A percentile compares a stretch with the other conserved stretches of the same genome.
These are phyloP conservation scores for Promerops cafer DNA, from an alignment of 2,113 vertebrate genomes.

Conservation along the genomic window DNA sequence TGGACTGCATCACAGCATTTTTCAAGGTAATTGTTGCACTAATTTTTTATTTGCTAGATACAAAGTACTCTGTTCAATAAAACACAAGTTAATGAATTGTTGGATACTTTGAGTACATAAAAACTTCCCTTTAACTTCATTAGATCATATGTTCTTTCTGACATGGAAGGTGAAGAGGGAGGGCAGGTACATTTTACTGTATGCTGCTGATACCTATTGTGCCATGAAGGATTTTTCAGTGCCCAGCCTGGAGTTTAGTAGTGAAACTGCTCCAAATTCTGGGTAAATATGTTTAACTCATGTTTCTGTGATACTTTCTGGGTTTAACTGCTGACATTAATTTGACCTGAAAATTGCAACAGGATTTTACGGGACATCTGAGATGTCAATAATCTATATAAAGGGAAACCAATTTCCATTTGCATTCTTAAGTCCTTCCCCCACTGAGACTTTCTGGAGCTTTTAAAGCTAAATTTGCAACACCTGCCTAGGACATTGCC, in stretches of 20 bases:
- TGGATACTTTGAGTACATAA: not conserved
- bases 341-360: not conserved
- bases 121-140: not conserved
- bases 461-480: not conserved
- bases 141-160: not conserved
- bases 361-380: not conserved
- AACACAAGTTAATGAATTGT: not conserved
- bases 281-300: not conserved
- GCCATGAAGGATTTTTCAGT: not conserved
- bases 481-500: not conserved
- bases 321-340: not conserved
- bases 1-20: not conserved
- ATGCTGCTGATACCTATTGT: not conserved
- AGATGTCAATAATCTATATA: not conserved
- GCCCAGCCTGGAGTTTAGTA: not conserved
- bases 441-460: not conserved
- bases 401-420: not conserved
- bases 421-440: not conserved
- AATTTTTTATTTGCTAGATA: not conserved
- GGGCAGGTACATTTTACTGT: not conserved
- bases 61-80: not conserved
- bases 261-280: not conserved
- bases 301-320: not conserved
- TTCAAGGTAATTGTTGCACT: constrained; percentile 12
- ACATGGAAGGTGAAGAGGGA: not conserved